These are phyloP conservation scores for Brachionus paranguensis DNA, from an alignment of 1,140 invertebrate genomes.

Conservation along the genomic window DNA sequence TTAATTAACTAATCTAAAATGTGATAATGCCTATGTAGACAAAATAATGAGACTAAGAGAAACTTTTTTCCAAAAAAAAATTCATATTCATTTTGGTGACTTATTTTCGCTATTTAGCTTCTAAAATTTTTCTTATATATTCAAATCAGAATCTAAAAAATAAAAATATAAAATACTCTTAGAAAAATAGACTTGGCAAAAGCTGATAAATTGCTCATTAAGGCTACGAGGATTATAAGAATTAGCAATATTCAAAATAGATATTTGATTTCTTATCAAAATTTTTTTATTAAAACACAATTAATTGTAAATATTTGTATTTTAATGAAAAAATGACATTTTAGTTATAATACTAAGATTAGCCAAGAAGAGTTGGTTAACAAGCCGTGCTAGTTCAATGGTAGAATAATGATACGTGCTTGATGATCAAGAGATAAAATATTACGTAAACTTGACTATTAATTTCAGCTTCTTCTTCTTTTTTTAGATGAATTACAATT, in stretches of 20 bases:
- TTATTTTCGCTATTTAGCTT: background rate
- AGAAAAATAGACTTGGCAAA: background rate
- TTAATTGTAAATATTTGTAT: conserved; percentile 10
- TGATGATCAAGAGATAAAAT: background rate
- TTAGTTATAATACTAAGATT: conserved; percentile 25
- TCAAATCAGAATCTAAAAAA: background rate
- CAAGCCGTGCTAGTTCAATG: background rate
- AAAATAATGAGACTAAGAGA: background rate
- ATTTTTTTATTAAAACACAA: background rate
- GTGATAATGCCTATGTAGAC: background rate
- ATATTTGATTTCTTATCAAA: conserved; percentile 12
- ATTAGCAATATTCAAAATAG: background rate
- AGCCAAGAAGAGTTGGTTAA: background rate
- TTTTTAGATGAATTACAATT: conserved; percentile 32
- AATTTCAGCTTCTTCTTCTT: background rate
- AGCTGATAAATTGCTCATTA: conserved; percentile 3
- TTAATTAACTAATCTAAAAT: background rate
- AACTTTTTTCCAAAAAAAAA: background rate
- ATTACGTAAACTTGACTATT: conserved; percentile 8
- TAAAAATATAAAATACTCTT: background rate
- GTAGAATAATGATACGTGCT: background rate
- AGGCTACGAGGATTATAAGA: background rate
- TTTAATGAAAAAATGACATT: conserved; percentile 25
- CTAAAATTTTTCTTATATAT: background rate
- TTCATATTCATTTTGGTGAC: background rate